A percentile compares a stretch with the other conserved stretches of the same genome.
These are phyloP conservation scores for Clytia hemisphaerica DNA, from an alignment of 30 jellyfish, hydroid and myxozoan genomes.

Conservation along the genomic window DNA sequence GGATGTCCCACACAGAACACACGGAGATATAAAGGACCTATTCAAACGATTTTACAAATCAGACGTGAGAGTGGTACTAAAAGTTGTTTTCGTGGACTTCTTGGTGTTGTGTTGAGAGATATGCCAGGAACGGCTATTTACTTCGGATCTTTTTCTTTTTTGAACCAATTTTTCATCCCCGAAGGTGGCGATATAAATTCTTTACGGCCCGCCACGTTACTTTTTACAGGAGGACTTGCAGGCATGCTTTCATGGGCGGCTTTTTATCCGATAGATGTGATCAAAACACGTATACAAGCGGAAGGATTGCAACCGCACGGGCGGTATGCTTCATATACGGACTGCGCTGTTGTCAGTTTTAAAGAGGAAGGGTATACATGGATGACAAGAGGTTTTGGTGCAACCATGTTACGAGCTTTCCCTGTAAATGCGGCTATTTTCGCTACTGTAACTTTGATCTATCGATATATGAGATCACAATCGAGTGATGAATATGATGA, in stretches of 20 bases:
- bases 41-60: constrained; percentile 10
- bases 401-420: constrained; percentile 36
- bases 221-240: constrained; percentile 35
- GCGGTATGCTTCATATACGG: background rate
- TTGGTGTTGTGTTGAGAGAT: constrained; percentile 25
- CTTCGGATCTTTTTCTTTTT: constrained; percentile 9
- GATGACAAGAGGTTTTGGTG: constrained; percentile 24
- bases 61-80: constrained; percentile 3
- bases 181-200: constrained; percentile 17
- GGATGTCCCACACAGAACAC: background rate
- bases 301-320: constrained; percentile 33
- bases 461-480: constrained; percentile 11
- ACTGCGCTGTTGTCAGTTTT: constrained; percentile 9
- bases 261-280: constrained; percentile 35
- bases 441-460: constrained; percentile 31
- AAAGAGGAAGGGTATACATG: constrained; percentile 24
- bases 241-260: constrained; percentile 38
- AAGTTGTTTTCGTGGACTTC: constrained; percentile 30
- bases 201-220: background rate
- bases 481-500: too few relatives aligned
- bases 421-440: constrained; percentile 45
- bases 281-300: constrained; percentile 47
- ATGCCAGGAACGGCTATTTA: constrained; percentile 38
- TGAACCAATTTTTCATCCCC: background rate
- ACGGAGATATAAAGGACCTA: constrained; percentile 29